Evolutionary conservation across 2,797 vertebrate species (phyloP).

Genomic region (Malurus splendens): DNA sequence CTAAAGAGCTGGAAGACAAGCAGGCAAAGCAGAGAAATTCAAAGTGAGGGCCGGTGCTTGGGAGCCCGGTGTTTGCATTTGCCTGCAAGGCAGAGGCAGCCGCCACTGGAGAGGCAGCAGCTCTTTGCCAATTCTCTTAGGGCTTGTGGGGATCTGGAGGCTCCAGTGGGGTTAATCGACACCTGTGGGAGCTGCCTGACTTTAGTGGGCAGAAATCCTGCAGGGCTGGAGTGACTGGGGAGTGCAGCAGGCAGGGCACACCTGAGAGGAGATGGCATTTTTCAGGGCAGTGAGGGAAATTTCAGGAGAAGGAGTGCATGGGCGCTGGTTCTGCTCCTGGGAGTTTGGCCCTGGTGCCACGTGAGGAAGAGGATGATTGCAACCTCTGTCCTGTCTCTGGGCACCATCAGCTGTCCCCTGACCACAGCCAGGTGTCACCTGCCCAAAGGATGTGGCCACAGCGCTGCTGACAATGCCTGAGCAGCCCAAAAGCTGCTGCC

Average conservation of each 20-base stretch:
- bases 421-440: background rate
- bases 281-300: background rate
- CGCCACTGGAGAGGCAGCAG: background rate
- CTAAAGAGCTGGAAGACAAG: conserved; percentile 45
- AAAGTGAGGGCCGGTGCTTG: conserved; percentile 9
- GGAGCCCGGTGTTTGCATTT: conserved; percentile 3
- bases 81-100: background rate
- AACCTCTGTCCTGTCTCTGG: background rate
- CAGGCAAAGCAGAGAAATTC: conserved; percentile 32
- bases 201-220: background rate
- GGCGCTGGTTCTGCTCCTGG: background rate
- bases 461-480: background rate
- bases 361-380: background rate
- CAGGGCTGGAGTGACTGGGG: background rate
- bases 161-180: background rate
- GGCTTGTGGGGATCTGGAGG: background rate
- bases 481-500: background rate
- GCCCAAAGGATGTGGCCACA: background rate
- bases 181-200: background rate
- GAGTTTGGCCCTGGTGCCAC: background rate
- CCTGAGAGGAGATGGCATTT: background rate
- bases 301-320: background rate
- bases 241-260: background rate
- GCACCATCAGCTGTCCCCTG: background rate
- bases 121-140: background rate